Evolutionary conservation across 2,797 vertebrate species (phyloP), one percentile per base, ranked within the genome.

Genomic region (Rhinogobio ventralis): DNA sequence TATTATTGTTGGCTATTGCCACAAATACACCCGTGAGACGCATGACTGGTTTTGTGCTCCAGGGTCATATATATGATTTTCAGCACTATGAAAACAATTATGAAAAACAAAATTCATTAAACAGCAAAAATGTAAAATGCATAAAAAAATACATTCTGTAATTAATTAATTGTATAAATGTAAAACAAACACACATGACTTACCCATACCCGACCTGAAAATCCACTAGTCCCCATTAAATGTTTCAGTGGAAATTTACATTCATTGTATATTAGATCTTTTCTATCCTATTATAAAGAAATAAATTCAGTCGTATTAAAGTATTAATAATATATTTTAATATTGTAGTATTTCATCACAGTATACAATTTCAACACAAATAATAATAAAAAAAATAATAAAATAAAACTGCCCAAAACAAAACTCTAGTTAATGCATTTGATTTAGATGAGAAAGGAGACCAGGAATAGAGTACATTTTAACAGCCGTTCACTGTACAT

Each of bases 301-400:
- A 55, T 33, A 11, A 11, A 30, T 53, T 28, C 49, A 86, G 72
- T 25, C 17, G 17, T 19, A 13, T 51, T 86, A 62, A 30, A 69
- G 36, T 73, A 76, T 85, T 84, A 81, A 87, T 87, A 51, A 72
- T 46, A 78, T 80, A 82, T 73, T 83, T 87, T 67, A 80, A 84
- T 76, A 19, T 42, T 36, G 71, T 83, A 64, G 36, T 82, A 85
- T 84, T 81, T 74, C n/a, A 62, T 82, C 86, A 85, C 79, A 84
- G 82, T 88, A 80, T 76, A 86, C 74, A 69, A 76, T 79, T 75
- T 72, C 28, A 53, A 86, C 81, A 85, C 25, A 83, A 75, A 55
- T 20, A 39, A 36, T 46, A 62, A 30, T 53, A 55, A 62, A 30
- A 66, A 4, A 33, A n/a, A 23, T 30, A 42, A 57, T 67, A 51